Evolutionary conservation across 2,888 invertebrate species (phyloP), one percentile per base, ranked within the genome.

Genomic region (Epinotia demarniana): DNA sequence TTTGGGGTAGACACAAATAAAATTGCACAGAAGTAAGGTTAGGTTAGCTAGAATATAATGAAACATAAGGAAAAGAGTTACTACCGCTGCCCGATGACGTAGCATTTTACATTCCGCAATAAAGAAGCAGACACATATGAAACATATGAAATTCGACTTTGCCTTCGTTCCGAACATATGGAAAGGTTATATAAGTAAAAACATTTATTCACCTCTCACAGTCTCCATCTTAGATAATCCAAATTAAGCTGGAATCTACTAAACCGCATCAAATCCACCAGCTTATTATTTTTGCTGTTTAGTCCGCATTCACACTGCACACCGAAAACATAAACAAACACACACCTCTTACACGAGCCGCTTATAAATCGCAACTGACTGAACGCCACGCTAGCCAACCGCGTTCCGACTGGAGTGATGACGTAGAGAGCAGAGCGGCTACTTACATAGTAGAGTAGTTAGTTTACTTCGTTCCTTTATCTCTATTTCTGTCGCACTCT

Each of bases 321-420:
- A 55, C 62, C 58, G 60, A 53, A 75, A 71, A 75, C 55, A 43
- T 71, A 75, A 70, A 75, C 75, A 75, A 53, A 72, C 72, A 63
- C 86, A 89, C 86, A 84, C 82, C 83, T 84, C 84, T 79, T 79
- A 85, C 87, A 86, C 87, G 90, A 90, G 90, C 87, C 90, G 88
- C 87, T 86, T 87, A 88, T 27, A 27, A 27, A 27, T 90, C 85
- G 90, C 90, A 88, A 84, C 85, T 83, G 78, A 63, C 23, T 27
- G 23, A 27, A 27, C 23, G 23, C 3, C 1, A 3, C 23, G 23
- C 23, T 3, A 27, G 23, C 23, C 23, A 3, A 27, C 23, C 23
- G 23, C 23, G 23, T 23, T 23, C 23, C 1, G 23, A 27, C 23
- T 27, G 23, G 23, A 27, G 23, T 27, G 23, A 27, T 27, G 23